Conservation (phyloP, 2,113 vertebrate species). For the crab-eating macaque (Macaca fascicularis) region DNA sequence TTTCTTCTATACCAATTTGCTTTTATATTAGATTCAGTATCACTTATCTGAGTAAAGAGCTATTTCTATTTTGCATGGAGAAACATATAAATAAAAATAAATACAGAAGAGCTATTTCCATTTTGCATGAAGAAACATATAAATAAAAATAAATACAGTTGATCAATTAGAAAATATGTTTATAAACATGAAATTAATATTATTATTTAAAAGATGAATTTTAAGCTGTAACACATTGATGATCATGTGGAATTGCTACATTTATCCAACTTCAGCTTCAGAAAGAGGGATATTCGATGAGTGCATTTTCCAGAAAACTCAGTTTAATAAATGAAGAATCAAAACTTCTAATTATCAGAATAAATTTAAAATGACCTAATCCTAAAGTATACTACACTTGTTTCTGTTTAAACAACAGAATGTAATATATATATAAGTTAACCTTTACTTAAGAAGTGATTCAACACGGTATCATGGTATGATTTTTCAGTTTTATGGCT, state of each 20-base stretch:
- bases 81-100: too few relatives aligned
- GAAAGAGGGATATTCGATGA: neutral
- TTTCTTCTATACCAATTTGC: neutral
- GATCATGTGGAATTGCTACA: neutral
- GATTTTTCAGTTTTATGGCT: neutral
- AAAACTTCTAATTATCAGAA: constrained; percentile 8
- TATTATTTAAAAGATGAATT: constrained; percentile 29
- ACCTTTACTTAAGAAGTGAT: neutral
- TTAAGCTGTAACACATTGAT: neutral
- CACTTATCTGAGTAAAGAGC: neutral
- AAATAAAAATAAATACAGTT: neutral
- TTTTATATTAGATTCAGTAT: neutral
- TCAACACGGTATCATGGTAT: neutral
- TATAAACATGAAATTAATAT: constrained; percentile 11
- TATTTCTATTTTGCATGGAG: neutral
- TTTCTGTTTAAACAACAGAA: neutral
- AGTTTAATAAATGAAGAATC: neutral
- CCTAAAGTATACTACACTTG: neutral
- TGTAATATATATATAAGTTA: neutral
- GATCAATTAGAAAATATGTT: constrained; percentile 7
- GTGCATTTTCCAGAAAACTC: neutral
- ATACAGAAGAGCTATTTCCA: neutral
- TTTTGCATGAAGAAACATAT: neutral
- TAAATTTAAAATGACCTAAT: neutral
- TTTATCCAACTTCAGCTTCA: neutral